These are phyloP conservation scores for Bufo bufo DNA, from an alignment of 2,113 vertebrate genomes.

Conservation along the genomic window DNA sequence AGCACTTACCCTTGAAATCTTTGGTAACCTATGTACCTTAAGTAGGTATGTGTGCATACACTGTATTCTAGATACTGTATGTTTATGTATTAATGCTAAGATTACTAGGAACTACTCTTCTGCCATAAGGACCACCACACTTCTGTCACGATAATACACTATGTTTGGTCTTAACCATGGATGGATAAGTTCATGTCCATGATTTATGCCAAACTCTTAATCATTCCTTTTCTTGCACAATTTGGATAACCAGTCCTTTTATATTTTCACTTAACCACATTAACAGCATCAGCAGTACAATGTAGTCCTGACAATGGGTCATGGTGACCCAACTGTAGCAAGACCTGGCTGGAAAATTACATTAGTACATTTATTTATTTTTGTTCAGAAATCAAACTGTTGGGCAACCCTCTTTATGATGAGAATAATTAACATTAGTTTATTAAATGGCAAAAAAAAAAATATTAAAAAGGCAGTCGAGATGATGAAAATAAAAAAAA, in stretches of 20 bases:
- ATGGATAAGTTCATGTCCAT: neutral
- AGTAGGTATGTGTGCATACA: conserved; percentile 8
- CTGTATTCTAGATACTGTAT: neutral
- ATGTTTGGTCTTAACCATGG: conserved; percentile 1
- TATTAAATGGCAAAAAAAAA: neutral
- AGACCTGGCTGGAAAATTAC: neutral
- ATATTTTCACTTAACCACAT: neutral
- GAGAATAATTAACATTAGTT: neutral
- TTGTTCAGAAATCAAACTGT: neutral
- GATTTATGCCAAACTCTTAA: neutral
- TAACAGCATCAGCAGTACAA: neutral
- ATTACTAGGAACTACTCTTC: neutral
- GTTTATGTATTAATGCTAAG: neutral
- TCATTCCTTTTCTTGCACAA: conserved; percentile 28
- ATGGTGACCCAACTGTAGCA: neutral
- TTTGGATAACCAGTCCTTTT: neutral
- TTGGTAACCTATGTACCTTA: neutral
- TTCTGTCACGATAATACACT: neutral
- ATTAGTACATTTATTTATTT: neutral
- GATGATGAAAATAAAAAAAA: neutral
- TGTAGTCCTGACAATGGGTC: neutral
- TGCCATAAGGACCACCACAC: neutral
- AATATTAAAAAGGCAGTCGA: neutral
- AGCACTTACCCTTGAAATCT: conserved; percentile 18
- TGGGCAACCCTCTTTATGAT: neutral